Base-by-base conservation (phyloP, 2,888 invertebrate species). In the Aphelenchoides bicaudatus region DNA sequence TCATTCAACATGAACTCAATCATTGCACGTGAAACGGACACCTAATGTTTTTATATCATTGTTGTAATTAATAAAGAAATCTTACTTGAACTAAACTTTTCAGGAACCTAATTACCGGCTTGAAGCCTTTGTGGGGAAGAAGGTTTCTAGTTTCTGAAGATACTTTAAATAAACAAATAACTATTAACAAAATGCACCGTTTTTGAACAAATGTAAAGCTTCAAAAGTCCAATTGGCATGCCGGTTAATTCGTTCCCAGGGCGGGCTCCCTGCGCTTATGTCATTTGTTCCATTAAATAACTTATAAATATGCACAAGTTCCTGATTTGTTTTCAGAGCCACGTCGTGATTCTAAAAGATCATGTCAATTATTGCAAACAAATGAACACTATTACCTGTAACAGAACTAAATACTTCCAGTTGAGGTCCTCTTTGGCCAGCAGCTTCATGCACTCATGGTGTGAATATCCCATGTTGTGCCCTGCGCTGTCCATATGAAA, bases 371-470 rank as follows among this genome's bases (percentile, higher is more conserved):
- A n/a, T 21, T 6, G 10, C 29, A 23, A 39, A 16, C 13, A 21
- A 19, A 43, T 5, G 19, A 30, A 19, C 43, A 4, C 47, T n/a
- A 8, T 16, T 4, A 8, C 59, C 47, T 61, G 66, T 27, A 66
- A 38, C 39, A 63, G 39, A 27, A 58, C 39, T 19, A 66, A 28
- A 48, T 66, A 66, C 39, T 62, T 39, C 62, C 67, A 66, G 2
- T 46, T 29, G 16, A 25, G 34, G 16, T 67, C 51, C 8, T 29
- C 21, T 25, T 50, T 47, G 13, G 31, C 30, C 46, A 68, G 34
- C 37, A 34, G 27, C 23, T 56, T 46, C 48, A 68, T 31, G 56
- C 66, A 66, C 29, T 58, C 61, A 25, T 56, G 8, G 47, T 63
- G 63, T 8, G 56, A 53, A 6, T 28, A 25, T 16, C 53, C 60